Base-by-base conservation (phyloP, 2,888 invertebrate species). In the Apodemia duryi region DNA sequence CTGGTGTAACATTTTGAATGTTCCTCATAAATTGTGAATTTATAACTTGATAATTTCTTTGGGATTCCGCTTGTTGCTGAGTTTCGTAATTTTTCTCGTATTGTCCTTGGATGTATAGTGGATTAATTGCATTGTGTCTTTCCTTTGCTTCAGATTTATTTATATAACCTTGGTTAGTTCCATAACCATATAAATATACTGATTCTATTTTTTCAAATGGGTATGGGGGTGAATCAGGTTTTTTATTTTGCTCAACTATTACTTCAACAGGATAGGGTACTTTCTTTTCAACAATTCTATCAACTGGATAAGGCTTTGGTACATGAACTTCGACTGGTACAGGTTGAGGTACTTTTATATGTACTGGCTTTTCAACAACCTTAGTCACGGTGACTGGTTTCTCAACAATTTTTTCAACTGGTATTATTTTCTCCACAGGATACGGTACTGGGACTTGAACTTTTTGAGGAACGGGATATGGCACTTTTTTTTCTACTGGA, bases 241-340 rank as follows among this genome's bases (percentile, higher is more conserved):
- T 93, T 67, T 93, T 92, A 0, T 92, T 84, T 7, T 83, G 78
- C 65, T 79, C 85, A 0, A 93, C 85, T 0, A 93, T 93, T 6
- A 94, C 92, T 6, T 94, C 92, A 0, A 94, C 86, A 0, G 86
- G 93, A 75, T 93, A 92, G 0, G 93, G 94, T 2, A 93, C 88
- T 52, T 91, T 88, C 70, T 88, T 91, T 71, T 93, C 93, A 1
- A 93, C 80, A 41, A 93, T 83, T 67, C 92, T 88, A 6, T 93
- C 93, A 0, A 93, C 91, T 0, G 92, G 92, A 70, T 91, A 91
- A 2, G 86, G 88, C 64, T 87, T 87, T 2, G 85, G 85, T 0
- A 89, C 80, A 61, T 81, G 85, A 0, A 88, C 82, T 1, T 88
- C 79, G 0, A 88, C 81, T 0, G 86, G 80, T 0, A 88, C 81